Conservation (phyloP, 2,797 vertebrate species). For the Periparus ater region DNA sequence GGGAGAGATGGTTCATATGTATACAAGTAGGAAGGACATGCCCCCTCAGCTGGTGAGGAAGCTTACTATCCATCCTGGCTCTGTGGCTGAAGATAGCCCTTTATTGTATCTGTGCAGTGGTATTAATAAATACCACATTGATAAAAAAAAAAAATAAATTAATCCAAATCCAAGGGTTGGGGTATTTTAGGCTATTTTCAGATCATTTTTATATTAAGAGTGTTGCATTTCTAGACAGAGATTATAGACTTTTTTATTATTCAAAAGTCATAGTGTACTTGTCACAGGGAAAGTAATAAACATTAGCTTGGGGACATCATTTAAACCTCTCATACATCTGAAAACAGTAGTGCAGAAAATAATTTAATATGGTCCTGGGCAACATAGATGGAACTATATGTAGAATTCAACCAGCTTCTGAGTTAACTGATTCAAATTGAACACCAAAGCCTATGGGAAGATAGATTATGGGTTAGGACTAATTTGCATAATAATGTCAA, state of each 20-base stretch:
- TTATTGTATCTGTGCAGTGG: background rate
- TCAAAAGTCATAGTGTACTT: background rate
- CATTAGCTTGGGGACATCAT: background rate
- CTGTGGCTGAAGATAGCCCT: background rate
- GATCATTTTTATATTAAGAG: background rate
- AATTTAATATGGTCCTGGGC: background rate
- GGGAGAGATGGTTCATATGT: background rate
- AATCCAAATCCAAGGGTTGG: background rate
- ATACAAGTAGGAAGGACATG: background rate
- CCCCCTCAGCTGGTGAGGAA: background rate
- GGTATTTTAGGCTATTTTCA: background rate
- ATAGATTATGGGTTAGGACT: background rate
- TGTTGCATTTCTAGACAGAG: background rate
- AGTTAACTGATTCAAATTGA: background rate
- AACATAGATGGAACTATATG: background rate
- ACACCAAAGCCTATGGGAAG: background rate
- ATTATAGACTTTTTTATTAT: background rate
- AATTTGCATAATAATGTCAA: background rate
- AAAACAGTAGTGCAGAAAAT: background rate
- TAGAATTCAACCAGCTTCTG: background rate
- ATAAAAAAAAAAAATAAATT: background rate
- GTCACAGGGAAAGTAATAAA: background rate
- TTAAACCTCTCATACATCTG: background rate
- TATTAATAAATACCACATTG: background rate
- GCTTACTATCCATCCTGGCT: background rate